Base-by-base conservation (phyloP, 2,888 invertebrate genomes). In the Eueremaeus valkanovi region DNA sequence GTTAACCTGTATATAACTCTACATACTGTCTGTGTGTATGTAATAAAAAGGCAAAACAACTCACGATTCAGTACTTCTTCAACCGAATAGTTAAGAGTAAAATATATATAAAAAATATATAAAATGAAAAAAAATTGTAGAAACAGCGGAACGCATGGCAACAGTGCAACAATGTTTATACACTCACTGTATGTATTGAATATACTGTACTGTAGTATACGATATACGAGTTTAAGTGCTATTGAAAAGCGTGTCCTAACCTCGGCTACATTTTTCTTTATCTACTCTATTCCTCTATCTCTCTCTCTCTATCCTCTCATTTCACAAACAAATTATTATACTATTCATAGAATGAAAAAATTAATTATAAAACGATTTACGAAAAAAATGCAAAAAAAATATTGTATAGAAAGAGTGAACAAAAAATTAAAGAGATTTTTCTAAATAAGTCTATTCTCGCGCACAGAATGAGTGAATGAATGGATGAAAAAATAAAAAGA, bases 11-110 rank as follows among this genome's bases (percentile, higher is more conserved):
- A 36, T 63, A 36, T 63, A n/a, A n/a, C n/a, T n/a, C n/a, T n/a
- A 63, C 21, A 63, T 27, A 33, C 31, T 33, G 63, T 33, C 21
- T 55, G 24, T 24, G 27, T 55, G 27, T 55, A 36, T 63, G 63
- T 33, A 63, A 63, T 63, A 63, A 63, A 58, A 63, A 63, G 63
- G 63, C 63, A 63, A 63, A 63, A 63, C 63, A 33, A 63, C 63
- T 63, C 63, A 63, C 63, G 63, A 63, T 63, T 63, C 63, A 36
- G 63, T 63, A 63, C 63, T 63, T 36, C 63, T 55, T 55, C 24
- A 55, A 55, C 55, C 55, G 55, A 55, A 55, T 55, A 55, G 27
- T 55, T 55, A 55, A 55, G 55, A 55, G 55, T 55, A 55, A 27
- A 55, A 55, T 49, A 49, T 49, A 49, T 49, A 49, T 40, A 55